phyloP scores from a whole-genome alignment of 1,140 invertebrate genomes.

The Frieseomelitta varia region DNA sequence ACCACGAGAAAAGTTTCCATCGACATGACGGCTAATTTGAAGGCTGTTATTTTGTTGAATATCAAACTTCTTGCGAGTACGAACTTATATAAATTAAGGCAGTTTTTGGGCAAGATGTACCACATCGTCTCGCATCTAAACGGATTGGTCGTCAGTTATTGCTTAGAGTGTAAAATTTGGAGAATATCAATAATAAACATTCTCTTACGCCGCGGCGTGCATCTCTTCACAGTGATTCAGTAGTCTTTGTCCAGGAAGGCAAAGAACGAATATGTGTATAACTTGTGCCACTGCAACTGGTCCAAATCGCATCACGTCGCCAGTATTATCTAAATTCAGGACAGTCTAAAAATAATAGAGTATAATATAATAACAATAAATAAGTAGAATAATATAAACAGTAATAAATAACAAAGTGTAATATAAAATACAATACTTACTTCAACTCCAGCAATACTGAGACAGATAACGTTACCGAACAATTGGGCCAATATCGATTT shows the following conservation, averaged over 20 bases:
- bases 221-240: conserved; percentile 5
- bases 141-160: neutral
- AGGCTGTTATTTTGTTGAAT: conserved; percentile 8
- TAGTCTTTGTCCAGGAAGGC: conserved; percentile 16
- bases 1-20: conserved; percentile 4
- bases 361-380: too few species aligned
- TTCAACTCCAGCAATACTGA: neutral
- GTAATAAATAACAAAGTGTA: too few species aligned
- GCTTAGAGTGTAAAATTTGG: neutral
- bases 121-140: neutral
- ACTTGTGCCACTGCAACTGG: neutral
- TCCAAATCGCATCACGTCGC: neutral
- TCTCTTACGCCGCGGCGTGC: neutral
- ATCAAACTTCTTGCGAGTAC: neutral
- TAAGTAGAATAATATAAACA: too few species aligned
- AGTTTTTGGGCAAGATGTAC: neutral
- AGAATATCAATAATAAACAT: neutral
- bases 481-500: neutral
- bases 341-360: neutral
- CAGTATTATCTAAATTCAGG: neutral
- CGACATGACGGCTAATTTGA: neutral
- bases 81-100: neutral
- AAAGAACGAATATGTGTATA: conserved; percentile 1
- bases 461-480: neutral
- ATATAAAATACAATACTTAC: neutral